Base-by-base conservation (phyloP, 2,113 vertebrate species). In the Myotis brandtii region DNA sequence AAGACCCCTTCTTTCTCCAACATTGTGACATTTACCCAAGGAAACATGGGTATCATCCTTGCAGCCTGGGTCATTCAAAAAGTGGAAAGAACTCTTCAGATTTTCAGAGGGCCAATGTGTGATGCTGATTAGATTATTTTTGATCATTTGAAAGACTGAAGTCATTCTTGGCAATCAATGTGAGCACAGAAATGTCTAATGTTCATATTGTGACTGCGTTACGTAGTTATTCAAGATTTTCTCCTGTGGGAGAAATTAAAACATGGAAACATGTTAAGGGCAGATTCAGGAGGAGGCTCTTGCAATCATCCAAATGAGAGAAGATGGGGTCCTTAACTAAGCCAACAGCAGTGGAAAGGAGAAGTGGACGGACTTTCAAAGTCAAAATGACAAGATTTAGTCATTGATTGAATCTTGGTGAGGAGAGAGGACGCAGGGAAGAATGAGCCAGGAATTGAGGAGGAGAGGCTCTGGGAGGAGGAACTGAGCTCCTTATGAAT, bases 81-180 rank as follows among this genome's bases (percentile, higher is more conserved):
- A 84, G 25, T 86, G 9, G 6, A 30, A 64, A 25, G 59, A 70
- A 46, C 2, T 50, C 62, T 91, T 92, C 37, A 46, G 0, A 66
- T 90, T 43, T 12, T 40, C 40, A 56, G 13, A 90, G 9, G 34
- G 83, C 27, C n/a, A 66, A 30, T 25, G 10, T 83, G 48, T 95
- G 81, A 84, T 77, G 75, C 46, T 76, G 83, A 79, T 48, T 89
- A 95, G 64, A 56, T 67, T 64, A 12, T 87, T 72, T 94, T 56
- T 87, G 66, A 70, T 85, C 0, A 43, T 62, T 56, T 90, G 59
- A 89, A 86, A 69, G 16, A 69, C 43, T 59, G 54, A 56, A 56
- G 32, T 10, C 9, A 59, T 85, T 90, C 37, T 93, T 75, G 46
- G 37, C 18, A 52, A 83, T 91, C 62, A 40, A 56, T 13, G 9